Evolutionary conservation across 2,113 vertebrate species (phyloP).

Genomic region (Gila orcuttii): DNA sequence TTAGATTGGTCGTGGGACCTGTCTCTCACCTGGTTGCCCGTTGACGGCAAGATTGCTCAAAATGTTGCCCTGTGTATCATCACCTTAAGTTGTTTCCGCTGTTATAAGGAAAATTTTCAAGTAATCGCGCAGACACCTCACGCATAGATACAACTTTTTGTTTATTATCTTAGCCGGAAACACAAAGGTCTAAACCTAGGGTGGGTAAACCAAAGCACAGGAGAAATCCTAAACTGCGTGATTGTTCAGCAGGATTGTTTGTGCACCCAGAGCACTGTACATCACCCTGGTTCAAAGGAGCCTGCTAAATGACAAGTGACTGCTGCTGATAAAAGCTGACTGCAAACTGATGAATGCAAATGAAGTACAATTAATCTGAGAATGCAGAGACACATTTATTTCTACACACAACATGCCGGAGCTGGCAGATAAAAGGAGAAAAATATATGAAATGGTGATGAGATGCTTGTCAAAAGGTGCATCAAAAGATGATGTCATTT

Average conservation of each 20-base stretch:
- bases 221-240: background rate
- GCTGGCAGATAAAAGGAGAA: background rate
- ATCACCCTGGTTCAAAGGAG: constrained; percentile 20
- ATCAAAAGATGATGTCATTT: background rate
- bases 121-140: too few relatives aligned
- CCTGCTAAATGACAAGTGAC: constrained; percentile 29
- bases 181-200: background rate
- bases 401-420: constrained; percentile 12
- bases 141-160: too few relatives aligned
- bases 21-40: too few relatives aligned
- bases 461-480: constrained; percentile 15
- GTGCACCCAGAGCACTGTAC: constrained; percentile 5
- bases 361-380: constrained; percentile 27
- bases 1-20: too few relatives aligned
- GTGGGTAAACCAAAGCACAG: background rate
- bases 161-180: background rate
- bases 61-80: too few relatives aligned
- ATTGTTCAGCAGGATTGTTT: constrained; percentile 12
- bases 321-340: constrained; percentile 22
- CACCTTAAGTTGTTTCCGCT: too few relatives aligned
- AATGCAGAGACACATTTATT: background rate
- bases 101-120: too few relatives aligned
- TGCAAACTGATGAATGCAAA: constrained; percentile 17
- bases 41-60: too few relatives aligned
- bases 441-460: background rate